These are phyloP conservation scores for Drosophila kepulauana DNA, from an alignment of 1,140 invertebrate genomes.

Conservation along the genomic window DNA sequence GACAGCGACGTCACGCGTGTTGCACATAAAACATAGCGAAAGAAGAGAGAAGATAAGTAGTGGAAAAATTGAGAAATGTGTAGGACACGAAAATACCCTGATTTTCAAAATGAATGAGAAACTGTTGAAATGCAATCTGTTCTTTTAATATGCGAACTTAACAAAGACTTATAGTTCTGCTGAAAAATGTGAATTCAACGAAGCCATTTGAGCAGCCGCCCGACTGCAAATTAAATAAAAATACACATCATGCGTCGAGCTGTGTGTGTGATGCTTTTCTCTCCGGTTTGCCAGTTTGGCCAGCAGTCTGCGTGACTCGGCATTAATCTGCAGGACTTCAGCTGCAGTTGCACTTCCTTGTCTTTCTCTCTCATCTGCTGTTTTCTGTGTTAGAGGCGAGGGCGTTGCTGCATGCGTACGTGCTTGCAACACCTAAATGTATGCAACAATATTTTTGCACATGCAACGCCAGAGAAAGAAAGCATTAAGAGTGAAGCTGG, in stretches of 20 bases:
- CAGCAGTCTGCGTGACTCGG: conserved; percentile 45
- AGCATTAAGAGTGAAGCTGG: neutral
- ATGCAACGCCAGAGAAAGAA: conserved; percentile 5
- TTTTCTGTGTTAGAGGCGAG: conserved; percentile 15
- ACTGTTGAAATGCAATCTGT: neutral
- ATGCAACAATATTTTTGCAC: conserved; percentile 64
- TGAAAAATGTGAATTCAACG: neutral
- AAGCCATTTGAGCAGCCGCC: conserved; percentile 24
- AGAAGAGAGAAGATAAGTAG: conserved; percentile 23
- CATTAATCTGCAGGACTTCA: conserved; percentile 62
- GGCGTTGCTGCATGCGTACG: conserved; percentile 61
- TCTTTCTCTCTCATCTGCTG: conserved; percentile 1
- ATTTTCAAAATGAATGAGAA: neutral
- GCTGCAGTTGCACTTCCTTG: conserved; percentile 20
- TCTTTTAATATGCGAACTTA: neutral
- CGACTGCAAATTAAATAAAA: conserved; percentile 71
- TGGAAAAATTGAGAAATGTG: neutral
- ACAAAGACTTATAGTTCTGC: neutral
- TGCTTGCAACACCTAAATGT: conserved; percentile 75
- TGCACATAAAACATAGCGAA: conserved; percentile 22
- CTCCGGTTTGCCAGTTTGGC: neutral
- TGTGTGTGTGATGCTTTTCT: neutral
- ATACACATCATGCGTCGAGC: conserved; percentile 61
- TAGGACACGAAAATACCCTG: conserved; percentile 3
- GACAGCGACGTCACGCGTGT: neutral